Evolutionary conservation across 2,797 vertebrate species (phyloP).

Genomic region (Decapterus maruadsi): DNA sequence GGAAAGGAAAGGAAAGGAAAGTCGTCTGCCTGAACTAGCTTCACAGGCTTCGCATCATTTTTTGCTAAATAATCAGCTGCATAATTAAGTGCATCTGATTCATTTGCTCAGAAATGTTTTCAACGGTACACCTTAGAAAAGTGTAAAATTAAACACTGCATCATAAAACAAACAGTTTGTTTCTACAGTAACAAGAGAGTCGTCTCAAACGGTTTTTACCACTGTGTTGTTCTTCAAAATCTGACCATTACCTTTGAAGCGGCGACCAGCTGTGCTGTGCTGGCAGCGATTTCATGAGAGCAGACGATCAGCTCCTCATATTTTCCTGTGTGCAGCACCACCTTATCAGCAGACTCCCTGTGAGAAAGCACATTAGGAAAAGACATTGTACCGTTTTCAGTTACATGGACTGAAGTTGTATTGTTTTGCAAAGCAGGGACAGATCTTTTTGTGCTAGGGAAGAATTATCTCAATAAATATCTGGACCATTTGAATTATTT

Average conservation of each 20-base stretch:
- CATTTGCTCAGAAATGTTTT: neutral
- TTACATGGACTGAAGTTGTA: too few relatives aligned
- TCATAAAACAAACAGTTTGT: neutral
- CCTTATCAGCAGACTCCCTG: constrained; percentile 96
- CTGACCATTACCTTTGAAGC: constrained; percentile 92
- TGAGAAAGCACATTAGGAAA: constrained; percentile 52
- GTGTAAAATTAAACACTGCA: neutral
- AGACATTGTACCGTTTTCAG: neutral
- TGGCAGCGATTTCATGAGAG: constrained; percentile 97
- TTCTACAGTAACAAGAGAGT: neutral
- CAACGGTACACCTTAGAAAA: neutral
- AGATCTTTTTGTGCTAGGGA: neutral
- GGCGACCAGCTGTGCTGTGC: constrained; percentile 97
- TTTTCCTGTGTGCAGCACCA: constrained; percentile 95
- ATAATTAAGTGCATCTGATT: neutral
- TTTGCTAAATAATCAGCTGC: neutral
- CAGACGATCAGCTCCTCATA: constrained; percentile 97
- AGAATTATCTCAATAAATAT: neutral
- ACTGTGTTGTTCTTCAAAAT: neutral
- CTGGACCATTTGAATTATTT: neutral
- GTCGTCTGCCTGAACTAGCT: too few relatives aligned
- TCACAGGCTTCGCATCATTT: too few relatives aligned
- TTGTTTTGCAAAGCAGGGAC: neutral
- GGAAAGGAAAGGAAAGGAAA: too few relatives aligned
- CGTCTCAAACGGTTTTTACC: neutral